Evolutionary conservation across 2,113 vertebrate species (phyloP).

Genomic region (Nothoprocta pentlandii): DNA sequence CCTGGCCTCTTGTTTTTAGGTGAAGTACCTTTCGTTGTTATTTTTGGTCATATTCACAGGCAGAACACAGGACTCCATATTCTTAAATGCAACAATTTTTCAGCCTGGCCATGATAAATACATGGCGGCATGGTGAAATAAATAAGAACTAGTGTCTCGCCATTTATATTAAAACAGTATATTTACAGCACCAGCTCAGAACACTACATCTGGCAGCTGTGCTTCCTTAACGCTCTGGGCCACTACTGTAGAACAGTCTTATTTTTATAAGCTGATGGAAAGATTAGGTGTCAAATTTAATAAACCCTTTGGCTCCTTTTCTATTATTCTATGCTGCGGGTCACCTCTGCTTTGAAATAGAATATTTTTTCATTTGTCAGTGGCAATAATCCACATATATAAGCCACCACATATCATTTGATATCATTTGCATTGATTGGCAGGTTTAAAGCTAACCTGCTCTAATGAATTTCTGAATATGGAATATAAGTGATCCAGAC

Average conservation of each 20-base stretch:
- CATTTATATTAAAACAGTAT: neutral
- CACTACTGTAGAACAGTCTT: neutral
- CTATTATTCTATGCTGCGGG: slow-evolving; percentile 15
- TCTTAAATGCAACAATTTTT: neutral
- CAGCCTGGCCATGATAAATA: rapidly evolving
- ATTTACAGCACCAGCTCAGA: slow-evolving; percentile 13
- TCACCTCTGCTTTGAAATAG: slow-evolving; percentile 22
- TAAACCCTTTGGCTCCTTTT: slow-evolving; percentile 55
- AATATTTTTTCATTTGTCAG: slow-evolving; percentile 22
- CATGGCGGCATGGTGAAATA: neutral
- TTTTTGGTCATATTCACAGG: neutral
- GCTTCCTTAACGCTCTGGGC: neutral
- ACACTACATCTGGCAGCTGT: neutral
- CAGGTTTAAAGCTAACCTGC: slow-evolving; percentile 31
- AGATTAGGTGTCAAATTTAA: slow-evolving; percentile 69
- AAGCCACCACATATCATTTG: neutral
- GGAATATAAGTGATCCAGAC: neutral
- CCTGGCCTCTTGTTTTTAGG: neutral
- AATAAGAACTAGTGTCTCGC: neutral
- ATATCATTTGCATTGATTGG: slow-evolving; percentile 51
- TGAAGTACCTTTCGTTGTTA: neutral
- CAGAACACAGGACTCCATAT: rapidly evolving
- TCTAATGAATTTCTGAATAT: slow-evolving; percentile 30
- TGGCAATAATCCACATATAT: slow-evolving; percentile 40
- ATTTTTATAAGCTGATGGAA: slow-evolving; percentile 62